Evolutionary conservation across 1,140 invertebrate genomes (phyloP).

Genomic region (Leptestheria dahalacensis): DNA sequence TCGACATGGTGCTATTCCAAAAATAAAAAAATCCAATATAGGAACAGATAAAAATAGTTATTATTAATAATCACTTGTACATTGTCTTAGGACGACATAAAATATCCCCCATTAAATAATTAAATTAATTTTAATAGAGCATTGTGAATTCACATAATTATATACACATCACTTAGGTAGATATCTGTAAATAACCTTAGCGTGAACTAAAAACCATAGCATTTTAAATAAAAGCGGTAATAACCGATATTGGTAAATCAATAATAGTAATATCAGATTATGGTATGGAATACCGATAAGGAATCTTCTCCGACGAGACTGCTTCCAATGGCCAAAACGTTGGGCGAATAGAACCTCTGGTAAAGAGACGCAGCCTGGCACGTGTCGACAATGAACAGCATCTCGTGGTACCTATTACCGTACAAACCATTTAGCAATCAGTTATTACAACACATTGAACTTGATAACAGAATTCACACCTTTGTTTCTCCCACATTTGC

Average conservation of each 20-base stretch:
- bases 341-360: constrained; percentile 93
- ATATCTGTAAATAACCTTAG: too few species aligned
- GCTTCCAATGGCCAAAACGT: constrained; percentile 91
- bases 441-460: too few species aligned
- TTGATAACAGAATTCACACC: constrained; percentile 34
- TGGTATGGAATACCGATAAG: constrained; percentile 77
- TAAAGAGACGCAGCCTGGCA: constrained; percentile 99
- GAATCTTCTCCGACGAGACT: constrained; percentile 97
- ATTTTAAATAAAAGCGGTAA: too few species aligned
- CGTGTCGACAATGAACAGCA: constrained; percentile 97
- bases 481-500: constrained; percentile 97
- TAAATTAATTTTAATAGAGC: too few species aligned
- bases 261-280: constrained; percentile 21
- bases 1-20: constrained; percentile 85
- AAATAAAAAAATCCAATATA: too few species aligned
- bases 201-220: too few species aligned
- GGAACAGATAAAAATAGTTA: too few species aligned
- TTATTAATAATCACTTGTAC: too few species aligned
- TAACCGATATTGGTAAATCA: constrained; percentile 1
- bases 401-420: constrained; percentile 76
- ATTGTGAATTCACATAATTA: too few species aligned
- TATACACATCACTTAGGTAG: too few species aligned
- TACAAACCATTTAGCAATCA: background rate
- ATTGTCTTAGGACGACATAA: too few species aligned
- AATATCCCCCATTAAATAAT: too few species aligned